These are phyloP conservation scores for Hystrix cristata DNA, from an alignment of 2,113 vertebrate genomes.

Conservation along the genomic window DNA sequence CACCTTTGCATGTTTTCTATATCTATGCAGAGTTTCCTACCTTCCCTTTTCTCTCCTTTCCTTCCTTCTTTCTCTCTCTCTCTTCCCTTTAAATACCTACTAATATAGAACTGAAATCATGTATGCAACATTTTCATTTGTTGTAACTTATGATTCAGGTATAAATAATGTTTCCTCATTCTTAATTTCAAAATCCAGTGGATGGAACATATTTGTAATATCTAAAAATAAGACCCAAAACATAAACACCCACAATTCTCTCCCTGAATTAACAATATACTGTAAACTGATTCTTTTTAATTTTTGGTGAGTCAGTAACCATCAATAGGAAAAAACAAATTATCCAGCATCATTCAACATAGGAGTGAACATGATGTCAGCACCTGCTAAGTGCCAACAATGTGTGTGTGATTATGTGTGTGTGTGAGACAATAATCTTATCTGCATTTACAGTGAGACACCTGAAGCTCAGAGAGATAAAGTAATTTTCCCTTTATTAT, in stretches of 20 bases:
- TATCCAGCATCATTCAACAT: conserved; percentile 4
- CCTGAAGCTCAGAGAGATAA: background rate
- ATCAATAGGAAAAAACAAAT: conserved; percentile 52
- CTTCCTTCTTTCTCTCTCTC: too few relatives aligned
- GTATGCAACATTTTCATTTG: conserved; percentile 46
- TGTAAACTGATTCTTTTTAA: conserved; percentile 38
- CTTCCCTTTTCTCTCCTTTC: background rate
- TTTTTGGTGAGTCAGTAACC: conserved; percentile 66
- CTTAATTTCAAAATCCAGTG: conserved; percentile 72
- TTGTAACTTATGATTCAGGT: conserved; percentile 65
- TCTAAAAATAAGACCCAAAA: conserved; percentile 82
- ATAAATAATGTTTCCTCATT: conserved; percentile 73
- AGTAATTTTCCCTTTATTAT: background rate
- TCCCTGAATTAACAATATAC: conserved; percentile 48
- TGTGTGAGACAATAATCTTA: background rate
- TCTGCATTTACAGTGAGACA: background rate
- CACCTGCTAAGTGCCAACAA: background rate
- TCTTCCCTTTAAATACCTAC: conserved; percentile 15
- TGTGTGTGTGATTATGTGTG: background rate
- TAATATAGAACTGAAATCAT: conserved; percentile 51
- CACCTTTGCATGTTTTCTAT: background rate
- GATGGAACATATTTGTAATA: conserved; percentile 77
- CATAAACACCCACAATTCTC: conserved; percentile 77
- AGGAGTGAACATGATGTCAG: conserved; percentile 1
- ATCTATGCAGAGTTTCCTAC: background rate